Evolutionary conservation across 2,797 vertebrate genomes (phyloP), one percentile per base, ranked within the genome.

Genomic region (Miichthys miiuy): DNA sequence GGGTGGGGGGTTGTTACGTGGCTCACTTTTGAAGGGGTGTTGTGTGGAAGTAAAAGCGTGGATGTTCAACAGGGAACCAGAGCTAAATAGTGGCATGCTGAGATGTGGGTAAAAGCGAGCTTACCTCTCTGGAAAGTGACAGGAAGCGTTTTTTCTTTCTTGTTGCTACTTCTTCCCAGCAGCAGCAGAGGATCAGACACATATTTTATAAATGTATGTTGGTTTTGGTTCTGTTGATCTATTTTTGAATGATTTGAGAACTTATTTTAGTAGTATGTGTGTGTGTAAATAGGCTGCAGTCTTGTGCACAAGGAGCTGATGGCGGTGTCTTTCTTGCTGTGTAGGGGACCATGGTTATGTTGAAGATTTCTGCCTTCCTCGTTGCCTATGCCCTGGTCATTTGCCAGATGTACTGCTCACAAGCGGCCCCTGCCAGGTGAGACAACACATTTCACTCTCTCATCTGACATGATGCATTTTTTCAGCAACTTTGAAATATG

Each of bases 351-450:
- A 99, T 98, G 97, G 95, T 96, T 86, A 95, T 97, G 94, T 89
- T 96, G 96, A 99, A 97, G 95, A 96, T 98, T 92, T 98, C 96
- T 34, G 95, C 96, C 69, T 93, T 98, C 88, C 95, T 99, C 77
- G 94, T 96, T 90, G 94, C 97, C 93, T 97, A 96, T 91, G 91
- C 97, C 89, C 95, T 98, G 96, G 95, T 98, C 84, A 94, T 97
- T 79, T 97, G 96, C 95, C 97, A 98, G 95, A 97, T 96, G 94
- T 96, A 95, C 84, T 94, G 95, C 95, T 96, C 96, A 90, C 96
- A 96, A 81, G 97, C 97, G 41, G 95, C 95, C 23, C 97, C 97
- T 52, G 93, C 96, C 95, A 98, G 97, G 98, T 99, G 95, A 90
- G 83, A 85, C 42, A 5, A 17, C 54, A 25, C 18, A 47, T 54